Conservation (phyloP, 2,113 vertebrate genomes). For the Onychostoma macrolepis region DNA sequence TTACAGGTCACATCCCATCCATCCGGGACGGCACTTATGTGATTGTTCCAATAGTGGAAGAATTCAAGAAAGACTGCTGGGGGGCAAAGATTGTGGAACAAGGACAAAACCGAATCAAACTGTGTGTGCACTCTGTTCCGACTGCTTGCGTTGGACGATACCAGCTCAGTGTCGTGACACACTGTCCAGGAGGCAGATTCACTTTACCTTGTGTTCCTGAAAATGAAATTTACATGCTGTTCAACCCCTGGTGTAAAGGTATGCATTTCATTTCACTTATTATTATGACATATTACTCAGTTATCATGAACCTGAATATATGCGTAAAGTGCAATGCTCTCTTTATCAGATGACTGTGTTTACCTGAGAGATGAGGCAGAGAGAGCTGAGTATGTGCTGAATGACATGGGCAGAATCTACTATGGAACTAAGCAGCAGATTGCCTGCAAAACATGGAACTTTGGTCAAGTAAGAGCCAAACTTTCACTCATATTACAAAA, state of each 20-base stretch:
- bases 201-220: slow-evolving; percentile 58
- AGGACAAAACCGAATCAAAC: slow-evolving; percentile 16
- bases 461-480: slow-evolving; percentile 73
- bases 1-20: neutral
- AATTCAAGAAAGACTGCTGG: slow-evolving; percentile 35
- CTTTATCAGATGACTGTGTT: slow-evolving; percentile 13
- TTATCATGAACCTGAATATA: too few species aligned
- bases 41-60: slow-evolving; percentile 8
- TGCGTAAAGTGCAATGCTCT: neutral
- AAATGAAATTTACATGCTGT: slow-evolving; percentile 19
- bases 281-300: too few species aligned
- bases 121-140: neutral
- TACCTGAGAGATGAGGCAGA: neutral
- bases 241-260: slow-evolving; percentile 13
- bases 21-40: slow-evolving; percentile 13
- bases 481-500: neutral
- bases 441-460: slow-evolving; percentile 88
- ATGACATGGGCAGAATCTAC: slow-evolving; percentile 86
- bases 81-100: slow-evolving; percentile 1
- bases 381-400: slow-evolving; percentile 66
- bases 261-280: too few species aligned
- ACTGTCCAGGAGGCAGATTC: slow-evolving; percentile 55
- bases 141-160: slow-evolving; percentile 8
- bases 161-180: slow-evolving; percentile 9
- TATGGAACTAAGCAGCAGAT: slow-evolving; percentile 92